A percentile compares a stretch with the other conserved stretches of the same genome.
These are phyloP conservation scores for Bufotes viridis DNA, from an alignment of 2,797 vertebrate genomes.

Conservation along the genomic window DNA sequence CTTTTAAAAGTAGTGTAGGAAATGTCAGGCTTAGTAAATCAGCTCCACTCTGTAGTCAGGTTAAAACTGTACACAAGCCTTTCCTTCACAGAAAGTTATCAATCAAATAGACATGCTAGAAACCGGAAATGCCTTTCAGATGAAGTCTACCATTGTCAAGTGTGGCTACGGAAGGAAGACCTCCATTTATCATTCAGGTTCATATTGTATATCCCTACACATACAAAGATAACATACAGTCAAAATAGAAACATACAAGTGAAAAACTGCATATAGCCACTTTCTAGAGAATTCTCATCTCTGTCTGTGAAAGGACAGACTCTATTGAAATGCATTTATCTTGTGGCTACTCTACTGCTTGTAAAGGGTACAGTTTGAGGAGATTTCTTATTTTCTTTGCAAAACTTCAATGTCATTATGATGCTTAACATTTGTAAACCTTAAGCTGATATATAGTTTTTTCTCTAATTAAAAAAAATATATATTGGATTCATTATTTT, in stretches of 20 bases:
- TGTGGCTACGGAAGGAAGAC: slow-evolving; percentile 52
- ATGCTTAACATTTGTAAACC: neutral
- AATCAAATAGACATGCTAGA: slow-evolving; percentile 20
- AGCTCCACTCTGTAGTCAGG: neutral
- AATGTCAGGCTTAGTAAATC: too few relatives aligned
- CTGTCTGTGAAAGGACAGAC: too few relatives aligned
- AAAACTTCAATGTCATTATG: neutral
- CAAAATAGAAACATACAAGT: slow-evolving; percentile 40
- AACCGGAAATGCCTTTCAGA: slow-evolving; percentile 54
- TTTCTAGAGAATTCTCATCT: neutral
- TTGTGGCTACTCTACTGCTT: neutral
- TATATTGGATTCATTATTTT: too few relatives aligned
- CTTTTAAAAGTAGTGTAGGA: too few relatives aligned
- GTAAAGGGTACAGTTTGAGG: neutral
- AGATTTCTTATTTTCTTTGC: neutral
- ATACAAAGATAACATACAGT: slow-evolving; percentile 33
- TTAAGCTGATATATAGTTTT: too few relatives aligned
- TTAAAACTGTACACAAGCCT: neutral
- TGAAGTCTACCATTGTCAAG: slow-evolving; percentile 44
- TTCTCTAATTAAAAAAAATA: too few relatives aligned
- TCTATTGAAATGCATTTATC: neutral
- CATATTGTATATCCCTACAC: slow-evolving; percentile 33
- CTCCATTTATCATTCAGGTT: slow-evolving; percentile 42
- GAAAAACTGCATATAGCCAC: neutral
- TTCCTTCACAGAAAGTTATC: slow-evolving; percentile 6